These are phyloP conservation scores for Sebastiscus tertius DNA, from an alignment of 2,797 vertebrate genomes.

Conservation along the genomic window DNA sequence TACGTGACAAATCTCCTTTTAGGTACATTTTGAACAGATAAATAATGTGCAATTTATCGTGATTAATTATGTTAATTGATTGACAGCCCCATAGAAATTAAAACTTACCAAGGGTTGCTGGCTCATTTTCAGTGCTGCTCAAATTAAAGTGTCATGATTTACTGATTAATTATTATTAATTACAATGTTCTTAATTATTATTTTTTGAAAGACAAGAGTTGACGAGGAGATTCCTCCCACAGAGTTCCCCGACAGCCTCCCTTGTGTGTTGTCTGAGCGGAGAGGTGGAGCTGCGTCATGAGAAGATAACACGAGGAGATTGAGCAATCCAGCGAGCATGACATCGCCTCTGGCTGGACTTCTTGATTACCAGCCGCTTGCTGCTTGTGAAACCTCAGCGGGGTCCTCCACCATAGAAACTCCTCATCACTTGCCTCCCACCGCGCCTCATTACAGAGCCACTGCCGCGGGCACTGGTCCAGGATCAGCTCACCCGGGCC, in stretches of 20 bases:
- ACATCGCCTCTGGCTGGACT: slow-evolving; percentile 71
- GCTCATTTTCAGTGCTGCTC: background rate
- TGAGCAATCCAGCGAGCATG: slow-evolving; percentile 68
- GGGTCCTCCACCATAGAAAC: slow-evolving; percentile 64
- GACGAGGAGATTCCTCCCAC: background rate
- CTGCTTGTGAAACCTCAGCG: slow-evolving; percentile 56
- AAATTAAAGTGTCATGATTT: background rate
- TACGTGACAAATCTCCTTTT: no score
- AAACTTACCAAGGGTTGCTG: background rate
- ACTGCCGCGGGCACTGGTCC: slow-evolving; percentile 48
- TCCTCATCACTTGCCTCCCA: slow-evolving; percentile 60
- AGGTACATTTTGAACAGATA: no score
- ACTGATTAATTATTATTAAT: background rate
- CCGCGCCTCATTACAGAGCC: slow-evolving; percentile 63
- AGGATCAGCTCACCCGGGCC: slow-evolving; percentile 63
- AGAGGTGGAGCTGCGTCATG: slow-evolving; percentile 49
- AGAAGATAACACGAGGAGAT: slow-evolving; percentile 72
- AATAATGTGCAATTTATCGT: no score
- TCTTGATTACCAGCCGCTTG: slow-evolving; percentile 70
- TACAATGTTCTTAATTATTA: background rate
- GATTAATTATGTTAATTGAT: no score
- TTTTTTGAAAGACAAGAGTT: background rate
- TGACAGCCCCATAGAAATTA: background rate
- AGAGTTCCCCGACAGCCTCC: background rate
- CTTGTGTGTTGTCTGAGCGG: slow-evolving; percentile 2